Conservation (phyloP, 2,797 vertebrate species). For the Discoglossus pictus region DNA sequence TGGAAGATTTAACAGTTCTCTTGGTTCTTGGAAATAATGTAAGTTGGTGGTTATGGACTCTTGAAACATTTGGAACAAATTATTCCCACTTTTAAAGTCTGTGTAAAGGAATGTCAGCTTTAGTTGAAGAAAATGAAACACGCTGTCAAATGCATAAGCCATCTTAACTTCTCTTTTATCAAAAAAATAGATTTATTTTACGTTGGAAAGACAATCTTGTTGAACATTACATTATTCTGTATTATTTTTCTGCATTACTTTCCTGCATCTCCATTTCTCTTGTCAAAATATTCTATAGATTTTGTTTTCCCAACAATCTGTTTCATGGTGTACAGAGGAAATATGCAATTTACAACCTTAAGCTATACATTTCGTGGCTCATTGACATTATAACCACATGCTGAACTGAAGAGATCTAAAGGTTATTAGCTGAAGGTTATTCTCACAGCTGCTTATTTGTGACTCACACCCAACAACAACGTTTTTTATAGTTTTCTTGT, state of each 20-base stretch:
- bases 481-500: background rate
- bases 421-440: constrained; percentile 22
- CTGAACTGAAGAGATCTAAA: constrained; percentile 25
- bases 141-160: constrained; percentile 69
- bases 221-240: constrained; percentile 28
- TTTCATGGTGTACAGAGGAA: constrained; percentile 2
- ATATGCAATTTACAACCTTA: constrained; percentile 15
- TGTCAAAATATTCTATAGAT: background rate
- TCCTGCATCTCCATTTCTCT: background rate
- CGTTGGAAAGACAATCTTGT: background rate
- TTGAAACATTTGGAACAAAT: constrained; percentile 82
- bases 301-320: background rate
- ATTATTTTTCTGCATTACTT: constrained; percentile 18
- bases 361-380: constrained; percentile 32
- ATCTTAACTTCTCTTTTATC: constrained; percentile 58
- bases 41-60: constrained; percentile 69
- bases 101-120: constrained; percentile 75
- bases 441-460: constrained; percentile 4
- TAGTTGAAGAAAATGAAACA: constrained; percentile 75
- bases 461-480: constrained; percentile 10
- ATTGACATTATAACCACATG: constrained; percentile 43
- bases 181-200: constrained; percentile 55
- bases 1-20: constrained; percentile 71
- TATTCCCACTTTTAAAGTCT: constrained; percentile 76
- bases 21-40: constrained; percentile 73